These are phyloP conservation scores for Allygus modestus DNA, from an alignment of 2,888 invertebrate genomes.

Conservation along the genomic window DNA sequence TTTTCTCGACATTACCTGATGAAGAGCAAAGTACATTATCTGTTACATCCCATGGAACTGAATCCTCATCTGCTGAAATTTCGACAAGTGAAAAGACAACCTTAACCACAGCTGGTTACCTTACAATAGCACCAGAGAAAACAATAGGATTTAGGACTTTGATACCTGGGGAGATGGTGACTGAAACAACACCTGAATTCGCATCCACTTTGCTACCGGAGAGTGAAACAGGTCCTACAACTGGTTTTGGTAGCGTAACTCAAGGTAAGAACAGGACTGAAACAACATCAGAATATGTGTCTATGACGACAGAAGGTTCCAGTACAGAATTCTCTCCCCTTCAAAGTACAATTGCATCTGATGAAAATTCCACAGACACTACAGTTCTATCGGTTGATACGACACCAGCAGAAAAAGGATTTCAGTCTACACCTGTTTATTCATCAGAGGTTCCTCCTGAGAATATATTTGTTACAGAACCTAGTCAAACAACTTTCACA, in stretches of 20 bases:
- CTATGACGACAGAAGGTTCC: not conserved
- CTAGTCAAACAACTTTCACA: not conserved
- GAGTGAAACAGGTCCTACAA: not conserved
- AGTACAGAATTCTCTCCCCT: not conserved
- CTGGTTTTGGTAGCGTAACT: not conserved
- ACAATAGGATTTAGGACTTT: not conserved
- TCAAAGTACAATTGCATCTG: not conserved
- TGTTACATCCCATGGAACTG: not conserved
- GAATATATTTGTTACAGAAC: not conserved
- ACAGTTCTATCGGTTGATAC: not conserved
- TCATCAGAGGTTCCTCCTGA: not conserved
- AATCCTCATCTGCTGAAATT: not conserved
- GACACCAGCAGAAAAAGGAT: not conserved
- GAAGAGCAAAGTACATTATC: not conserved
- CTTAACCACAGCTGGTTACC: not conserved
- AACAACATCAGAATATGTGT: not conserved
- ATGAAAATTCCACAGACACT: not conserved
- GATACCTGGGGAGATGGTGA: conserved; percentile 5
- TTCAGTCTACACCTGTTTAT: not conserved
- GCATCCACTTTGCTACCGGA: not conserved
- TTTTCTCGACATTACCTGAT: not conserved
- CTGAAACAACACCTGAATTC: conserved; percentile 12
- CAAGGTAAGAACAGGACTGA: not conserved
- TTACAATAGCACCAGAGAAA: conserved; percentile 1
- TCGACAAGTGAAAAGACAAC: not conserved